phyloP scores from a whole-genome alignment of 2,888 invertebrate genomes.

The Lithophane leautieri region DNA sequence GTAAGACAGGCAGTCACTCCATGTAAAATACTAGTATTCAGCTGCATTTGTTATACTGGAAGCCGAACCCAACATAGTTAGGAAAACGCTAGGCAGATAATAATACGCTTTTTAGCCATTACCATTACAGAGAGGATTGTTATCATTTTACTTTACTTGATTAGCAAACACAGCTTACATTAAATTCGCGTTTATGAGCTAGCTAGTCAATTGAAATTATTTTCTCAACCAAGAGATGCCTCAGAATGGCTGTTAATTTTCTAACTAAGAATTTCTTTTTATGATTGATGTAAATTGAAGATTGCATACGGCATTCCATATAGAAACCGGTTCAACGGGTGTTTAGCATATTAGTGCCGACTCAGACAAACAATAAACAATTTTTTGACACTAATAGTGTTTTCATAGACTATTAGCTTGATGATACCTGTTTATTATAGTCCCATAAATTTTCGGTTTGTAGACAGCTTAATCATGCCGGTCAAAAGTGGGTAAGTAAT shows the following conservation, averaged over 20 bases:
- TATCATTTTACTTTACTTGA: neutral
- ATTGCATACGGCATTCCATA: constrained; percentile 23
- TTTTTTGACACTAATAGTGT: constrained; percentile 27
- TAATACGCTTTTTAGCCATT: neutral
- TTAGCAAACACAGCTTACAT: neutral
- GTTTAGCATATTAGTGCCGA: constrained; percentile 1
- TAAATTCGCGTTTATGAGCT: too few species aligned
- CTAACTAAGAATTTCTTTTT: constrained; percentile 33
- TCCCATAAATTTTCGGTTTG: constrained; percentile 13
- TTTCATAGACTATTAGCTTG: constrained; percentile 27
- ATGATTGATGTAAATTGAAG: constrained; percentile 45
- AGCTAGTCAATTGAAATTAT: neutral
- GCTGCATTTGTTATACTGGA: too few species aligned
- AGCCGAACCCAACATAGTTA: too few species aligned
- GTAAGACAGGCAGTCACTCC: too few species aligned
- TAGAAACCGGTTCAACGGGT: constrained; percentile 45
- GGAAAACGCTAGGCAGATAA: too few species aligned
- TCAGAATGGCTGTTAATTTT: constrained; percentile 11
- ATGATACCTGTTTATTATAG: constrained; percentile 16
- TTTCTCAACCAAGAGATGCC: neutral
- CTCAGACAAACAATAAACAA: constrained; percentile 32
- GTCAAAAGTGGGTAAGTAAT: neutral
- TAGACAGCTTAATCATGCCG: neutral
- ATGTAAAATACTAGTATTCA: too few species aligned
- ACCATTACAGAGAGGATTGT: neutral